phyloP scores from a whole-genome alignment of 2,888 invertebrate genomes.

The Volucella inflata region DNA sequence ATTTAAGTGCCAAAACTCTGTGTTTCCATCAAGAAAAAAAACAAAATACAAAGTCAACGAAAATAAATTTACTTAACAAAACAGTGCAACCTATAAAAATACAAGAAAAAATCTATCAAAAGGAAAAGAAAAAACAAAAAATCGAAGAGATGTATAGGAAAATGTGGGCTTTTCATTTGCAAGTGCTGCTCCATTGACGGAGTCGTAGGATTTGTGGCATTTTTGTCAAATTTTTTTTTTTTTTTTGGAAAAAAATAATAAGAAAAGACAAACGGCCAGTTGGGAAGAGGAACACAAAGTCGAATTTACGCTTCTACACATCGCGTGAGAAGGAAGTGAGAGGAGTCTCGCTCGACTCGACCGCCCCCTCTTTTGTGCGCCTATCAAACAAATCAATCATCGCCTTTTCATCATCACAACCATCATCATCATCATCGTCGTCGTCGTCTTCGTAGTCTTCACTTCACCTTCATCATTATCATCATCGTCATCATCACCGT shows the following conservation, averaged over 20 bases:
- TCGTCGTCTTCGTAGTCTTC: slow-evolving; percentile 25
- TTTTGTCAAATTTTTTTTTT: slow-evolving; percentile 7
- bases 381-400: slow-evolving; percentile 76
- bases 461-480: no score
- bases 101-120: slow-evolving; percentile 36
- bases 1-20: slow-evolving; percentile 70
- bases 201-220: slow-evolving; percentile 5
- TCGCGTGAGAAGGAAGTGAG: slow-evolving; percentile 50
- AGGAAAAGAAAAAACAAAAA: slow-evolving; percentile 18
- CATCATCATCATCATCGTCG: slow-evolving; percentile 32
- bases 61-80: slow-evolving; percentile 20
- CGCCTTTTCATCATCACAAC: slow-evolving; percentile 71
- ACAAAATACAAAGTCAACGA: slow-evolving; percentile 53
- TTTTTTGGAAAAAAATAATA: slow-evolving; percentile 15
- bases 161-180: slow-evolving; percentile 53
- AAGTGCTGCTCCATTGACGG: slow-evolving; percentile 64
- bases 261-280: slow-evolving; percentile 21
- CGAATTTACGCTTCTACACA: slow-evolving; percentile 36
- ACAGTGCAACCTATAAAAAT: slow-evolving; percentile 21
- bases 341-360: slow-evolving; percentile 64
- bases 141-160: slow-evolving; percentile 57
- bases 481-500: no score
- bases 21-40: slow-evolving; percentile 66
- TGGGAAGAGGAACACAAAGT: slow-evolving; percentile 25
- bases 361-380: slow-evolving; percentile 69